Base-by-base conservation (phyloP, 1,140 invertebrate genomes). In the Cydia fagiglandana region DNA sequence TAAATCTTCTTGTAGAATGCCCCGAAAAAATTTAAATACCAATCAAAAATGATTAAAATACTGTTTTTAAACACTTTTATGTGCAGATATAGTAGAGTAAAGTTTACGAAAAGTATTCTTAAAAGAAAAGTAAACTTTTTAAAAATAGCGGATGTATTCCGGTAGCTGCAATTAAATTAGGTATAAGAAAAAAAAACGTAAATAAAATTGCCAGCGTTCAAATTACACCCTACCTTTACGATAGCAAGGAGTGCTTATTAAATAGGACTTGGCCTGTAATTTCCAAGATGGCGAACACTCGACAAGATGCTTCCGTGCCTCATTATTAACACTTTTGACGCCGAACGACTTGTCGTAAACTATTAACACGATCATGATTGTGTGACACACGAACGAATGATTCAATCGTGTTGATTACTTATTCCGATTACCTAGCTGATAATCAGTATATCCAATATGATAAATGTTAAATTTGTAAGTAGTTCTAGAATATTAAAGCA, bases 221-320 rank as follows among this genome's bases (percentile, higher is more conserved):
- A 61, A 61, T 20, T 61, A 24, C n/a, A 61, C 56, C 56, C 56
- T 24, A 61, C 56, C 6, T 61, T 17, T 24, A 70, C n/a, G 34
- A 45, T 41, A 45, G 34, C 34, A 17, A 38, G 64, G 12, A 30
- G 64, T 70, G 66, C 66, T 70, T 70, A 70, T 70, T 70, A 70
- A 6, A 30, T 17, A 10, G 13, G 17, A 70, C 34, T 70, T 17
- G 34, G 38, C 28, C 66, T 70, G 34, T 41, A 70, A 70, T 70
- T 70, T 38, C 66, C 34, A 17, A 17, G 66, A 70, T 38, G 66
- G 30, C 66, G 5, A 68, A 7, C 64, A 10, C 38, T 17, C 15
- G 30, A 70, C 66, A 70, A 70, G 66, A 70, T 70, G 66, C 34
- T 70, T 70, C 17, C 66, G 66, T 70, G 66, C 66, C 17, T 70